Conservation (phyloP, 2,113 vertebrate genomes). For the Sinocyclocheilus anophthalmus region DNA sequence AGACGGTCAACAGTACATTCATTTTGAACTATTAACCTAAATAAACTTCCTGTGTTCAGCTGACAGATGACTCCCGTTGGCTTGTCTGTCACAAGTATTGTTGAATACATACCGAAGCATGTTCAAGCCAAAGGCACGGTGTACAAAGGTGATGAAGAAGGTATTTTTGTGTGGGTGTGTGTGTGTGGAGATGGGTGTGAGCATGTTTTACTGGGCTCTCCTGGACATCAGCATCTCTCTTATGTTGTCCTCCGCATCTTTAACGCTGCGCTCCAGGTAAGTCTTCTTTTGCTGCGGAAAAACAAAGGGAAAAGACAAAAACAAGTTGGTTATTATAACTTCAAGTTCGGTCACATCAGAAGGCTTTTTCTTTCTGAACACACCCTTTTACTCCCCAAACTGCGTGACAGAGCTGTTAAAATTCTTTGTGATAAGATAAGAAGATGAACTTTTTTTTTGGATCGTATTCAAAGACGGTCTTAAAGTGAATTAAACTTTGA, state of each 20-base stretch:
- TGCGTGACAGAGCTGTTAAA: conserved; percentile 26
- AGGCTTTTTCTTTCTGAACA: conserved; percentile 3
- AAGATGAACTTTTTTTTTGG: not conserved
- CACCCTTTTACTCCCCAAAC: conserved; percentile 29
- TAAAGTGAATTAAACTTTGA: not conserved
- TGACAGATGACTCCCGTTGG: not conserved
- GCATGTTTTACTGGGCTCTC: conserved; percentile 80
- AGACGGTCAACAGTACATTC: conserved; percentile 18
- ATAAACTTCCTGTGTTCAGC: conserved; percentile 31
- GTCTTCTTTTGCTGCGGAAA: conserved; percentile 89
- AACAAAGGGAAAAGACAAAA: conserved; percentile 47
- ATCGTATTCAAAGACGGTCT: not conserved
- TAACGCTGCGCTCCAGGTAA: conserved; percentile 93
- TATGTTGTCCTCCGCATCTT: conserved; percentile 96
- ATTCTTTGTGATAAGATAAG: conserved; percentile 37
- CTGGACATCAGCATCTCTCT: conserved; percentile 94
- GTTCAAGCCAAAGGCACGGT: conserved; percentile 36
- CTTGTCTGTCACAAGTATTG: not conserved
- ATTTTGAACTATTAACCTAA: conserved; percentile 16
- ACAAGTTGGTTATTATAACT: not conserved
- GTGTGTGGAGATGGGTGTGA: not conserved
- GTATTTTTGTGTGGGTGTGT: not conserved
- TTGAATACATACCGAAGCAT: conserved; percentile 11
- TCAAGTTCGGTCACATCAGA: not conserved
- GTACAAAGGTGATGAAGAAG: conserved; percentile 28